Conservation (phyloP, 1,140 invertebrate genomes). For the Conus betulinus region DNA sequence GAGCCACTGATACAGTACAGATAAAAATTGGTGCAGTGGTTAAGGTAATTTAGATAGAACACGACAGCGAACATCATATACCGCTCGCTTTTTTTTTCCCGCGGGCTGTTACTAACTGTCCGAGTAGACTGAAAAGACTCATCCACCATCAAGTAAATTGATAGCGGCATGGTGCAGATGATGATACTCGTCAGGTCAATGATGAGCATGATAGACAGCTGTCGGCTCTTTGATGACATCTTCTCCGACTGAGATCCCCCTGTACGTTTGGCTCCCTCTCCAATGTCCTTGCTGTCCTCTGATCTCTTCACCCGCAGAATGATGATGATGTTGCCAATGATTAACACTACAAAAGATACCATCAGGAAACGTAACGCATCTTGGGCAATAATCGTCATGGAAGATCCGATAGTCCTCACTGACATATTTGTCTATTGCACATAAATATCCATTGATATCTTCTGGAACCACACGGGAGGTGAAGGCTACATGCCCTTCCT, state of each 20-base stretch:
- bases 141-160: constrained; percentile 46
- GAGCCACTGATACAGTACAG: constrained; percentile 64
- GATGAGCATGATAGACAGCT: constrained; percentile 62
- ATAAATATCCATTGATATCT: constrained; percentile 48
- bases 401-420: constrained; percentile 42
- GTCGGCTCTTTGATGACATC: constrained; percentile 41
- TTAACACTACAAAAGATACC: constrained; percentile 55
- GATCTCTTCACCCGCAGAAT: constrained; percentile 49
- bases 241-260: neutral
- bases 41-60: constrained; percentile 64
- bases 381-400: constrained; percentile 55
- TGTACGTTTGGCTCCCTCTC: neutral
- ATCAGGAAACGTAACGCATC: constrained; percentile 58
- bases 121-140: constrained; percentile 35
- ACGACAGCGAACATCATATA: constrained; percentile 50
- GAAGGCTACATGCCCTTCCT: constrained; percentile 50
- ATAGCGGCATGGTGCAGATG: constrained; percentile 60
- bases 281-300: constrained; percentile 35
- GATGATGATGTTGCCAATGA: constrained; percentile 68
- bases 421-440: constrained; percentile 49
- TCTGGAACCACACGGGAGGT: constrained; percentile 50
- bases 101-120: neutral
- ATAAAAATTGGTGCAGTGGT: constrained; percentile 63
- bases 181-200: constrained; percentile 61
- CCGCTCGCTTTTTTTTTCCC: constrained; percentile 28